Evolutionary conservation across 1,140 invertebrate genomes (phyloP).

Genomic region (Diachasma alloeum): DNA sequence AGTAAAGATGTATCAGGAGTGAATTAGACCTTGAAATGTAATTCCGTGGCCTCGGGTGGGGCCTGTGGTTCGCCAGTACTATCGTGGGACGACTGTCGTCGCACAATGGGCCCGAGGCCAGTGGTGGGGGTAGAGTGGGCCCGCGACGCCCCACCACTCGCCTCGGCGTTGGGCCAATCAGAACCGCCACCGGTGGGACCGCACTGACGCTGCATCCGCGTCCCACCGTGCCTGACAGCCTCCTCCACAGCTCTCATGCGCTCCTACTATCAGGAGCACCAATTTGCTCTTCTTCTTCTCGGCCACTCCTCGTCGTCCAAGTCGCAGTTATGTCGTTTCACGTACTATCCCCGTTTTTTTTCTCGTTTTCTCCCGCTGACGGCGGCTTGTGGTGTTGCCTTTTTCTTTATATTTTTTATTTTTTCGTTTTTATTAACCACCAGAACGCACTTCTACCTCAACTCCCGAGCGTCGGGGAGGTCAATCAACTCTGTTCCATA

Average conservation of each 20-base stretch:
- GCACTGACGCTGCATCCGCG: conserved; percentile 39
- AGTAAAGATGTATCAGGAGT: conserved; percentile 2
- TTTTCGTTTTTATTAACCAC: neutral
- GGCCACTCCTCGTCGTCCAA: conserved; percentile 58
- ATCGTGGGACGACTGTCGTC: conserved; percentile 49
- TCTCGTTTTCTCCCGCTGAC: neutral
- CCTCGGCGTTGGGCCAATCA: conserved; percentile 45
- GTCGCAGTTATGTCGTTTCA: conserved; percentile 30
- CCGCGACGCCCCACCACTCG: conserved; percentile 38
- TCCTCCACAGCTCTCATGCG: conserved; percentile 53
- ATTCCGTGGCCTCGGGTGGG: conserved; percentile 56
- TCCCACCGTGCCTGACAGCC: conserved; percentile 32
- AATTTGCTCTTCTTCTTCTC: conserved; percentile 67
- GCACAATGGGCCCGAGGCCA: neutral
- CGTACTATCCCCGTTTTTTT: conserved; percentile 6
- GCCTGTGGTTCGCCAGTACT: conserved; percentile 47
- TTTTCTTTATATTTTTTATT: neutral
- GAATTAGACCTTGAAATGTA: conserved; percentile 55
- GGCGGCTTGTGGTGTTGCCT: neutral
- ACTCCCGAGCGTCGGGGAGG: neutral
- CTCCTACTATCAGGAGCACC: conserved; percentile 61
- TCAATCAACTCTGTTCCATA: conserved; percentile 11
- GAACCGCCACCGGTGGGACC: conserved; percentile 30
- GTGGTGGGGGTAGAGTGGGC: conserved; percentile 21
- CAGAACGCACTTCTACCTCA: conserved; percentile 11